Evolutionary conservation across 1,140 invertebrate species (phyloP), one percentile per base, ranked within the genome.

Genomic region (Rhopalosiphum maidis): DNA sequence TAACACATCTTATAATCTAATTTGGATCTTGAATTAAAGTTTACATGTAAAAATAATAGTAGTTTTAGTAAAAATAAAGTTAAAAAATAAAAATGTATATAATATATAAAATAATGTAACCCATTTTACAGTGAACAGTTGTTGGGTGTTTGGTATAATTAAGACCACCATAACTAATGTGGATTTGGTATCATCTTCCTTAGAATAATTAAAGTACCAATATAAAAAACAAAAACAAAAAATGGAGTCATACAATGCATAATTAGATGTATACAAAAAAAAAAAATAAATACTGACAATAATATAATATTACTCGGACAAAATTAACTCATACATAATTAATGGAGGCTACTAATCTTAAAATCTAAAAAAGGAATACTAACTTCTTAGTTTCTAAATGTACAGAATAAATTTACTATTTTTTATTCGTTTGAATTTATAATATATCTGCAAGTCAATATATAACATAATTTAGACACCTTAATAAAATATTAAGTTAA

Each of bases 31-130:
- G 51, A 48, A 82, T 23, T 48, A 82, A 51, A 37, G 7, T 83
- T 92, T 7, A 92, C 90, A 51, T 83, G 46, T 83, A 90, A 90
- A 68, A 90, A 68, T 90, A 89, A 89, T 89, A 89, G 88, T 54
- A 9, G 25, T n/a, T 89, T 55, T 55, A 41, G 25, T 54, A 51
- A 89, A 88, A 88, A 88, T 51, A 88, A 54, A 88, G 8, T 54
- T 54, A 37, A 89, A 89, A 89, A 54, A 2, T 54, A 90, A 60
- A 90, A 60, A 90, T 90, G 43, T 90, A 90, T 90, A 89, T 54
- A 89, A 55, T 55, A 55, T 55, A 54, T 54, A 51, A 48, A 48
- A 51, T 23, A 4, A 88, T 51, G 46, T 54, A 22, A 90, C 22
- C 54, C 37, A 21, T 60, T 37, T 55, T 21, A 90, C 51, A 90